A percentile compares a stretch with the other conserved stretches of the same genome.
Evolutionary conservation across 2,888 invertebrate genomes (phyloP).

Genomic region (Harpalus rubripes): DNA sequence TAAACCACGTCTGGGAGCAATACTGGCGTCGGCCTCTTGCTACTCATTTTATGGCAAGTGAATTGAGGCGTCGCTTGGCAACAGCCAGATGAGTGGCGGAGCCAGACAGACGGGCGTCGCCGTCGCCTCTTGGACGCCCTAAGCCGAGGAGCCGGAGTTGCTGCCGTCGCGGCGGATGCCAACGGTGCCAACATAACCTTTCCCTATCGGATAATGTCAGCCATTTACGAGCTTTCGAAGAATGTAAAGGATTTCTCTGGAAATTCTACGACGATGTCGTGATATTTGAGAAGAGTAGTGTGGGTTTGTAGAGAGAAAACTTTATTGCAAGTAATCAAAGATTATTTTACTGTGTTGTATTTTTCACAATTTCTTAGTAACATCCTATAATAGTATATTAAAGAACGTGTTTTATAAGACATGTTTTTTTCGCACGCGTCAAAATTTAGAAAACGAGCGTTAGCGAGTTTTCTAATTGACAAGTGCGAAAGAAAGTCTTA

Average conservation of each 20-base stretch:
- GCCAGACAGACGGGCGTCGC: slow-evolving; percentile 55
- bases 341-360: not conserved
- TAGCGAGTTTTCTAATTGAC: no score
- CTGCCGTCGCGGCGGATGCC: not conserved
- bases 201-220: slow-evolving; percentile 30
- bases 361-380: not conserved
- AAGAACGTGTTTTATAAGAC: no score
- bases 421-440: no score
- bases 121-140: slow-evolving; percentile 21
- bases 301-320: not conserved
- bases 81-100: slow-evolving; percentile 33
- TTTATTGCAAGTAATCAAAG: not conserved
- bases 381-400: no score
- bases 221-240: slow-evolving; percentile 27
- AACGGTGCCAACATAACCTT: slow-evolving; percentile 39
- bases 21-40: slow-evolving; percentile 10
- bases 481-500: no score
- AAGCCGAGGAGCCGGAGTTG: not conserved
- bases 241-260: slow-evolving; percentile 15
- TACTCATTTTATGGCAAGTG: slow-evolving; percentile 39
- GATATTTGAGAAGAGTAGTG: not conserved
- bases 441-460: no score
- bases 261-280: not conserved
- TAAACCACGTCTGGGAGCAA: not conserved
- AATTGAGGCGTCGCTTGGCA: slow-evolving; percentile 51